These are phyloP conservation scores for Panthera tigris DNA, from an alignment of 2,113 vertebrate genomes.

Conservation along the genomic window DNA sequence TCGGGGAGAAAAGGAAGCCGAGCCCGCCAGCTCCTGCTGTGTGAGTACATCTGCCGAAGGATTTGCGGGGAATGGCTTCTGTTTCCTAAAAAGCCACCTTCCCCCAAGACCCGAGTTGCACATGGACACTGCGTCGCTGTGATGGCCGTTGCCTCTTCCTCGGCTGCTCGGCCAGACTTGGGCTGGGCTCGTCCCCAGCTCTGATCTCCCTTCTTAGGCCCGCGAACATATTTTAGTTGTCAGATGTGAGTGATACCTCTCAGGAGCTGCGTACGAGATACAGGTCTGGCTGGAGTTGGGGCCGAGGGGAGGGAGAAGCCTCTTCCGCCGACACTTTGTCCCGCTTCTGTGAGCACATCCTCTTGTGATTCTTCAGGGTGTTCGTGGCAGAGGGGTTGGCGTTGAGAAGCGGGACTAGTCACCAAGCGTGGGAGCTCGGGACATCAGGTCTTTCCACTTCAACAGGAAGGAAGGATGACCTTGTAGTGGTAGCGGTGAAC, in stretches of 20 bases:
- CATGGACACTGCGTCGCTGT: not conserved
- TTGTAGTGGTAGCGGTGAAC: not conserved
- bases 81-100: not conserved
- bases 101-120: not conserved
- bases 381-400: not conserved
- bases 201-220: not conserved
- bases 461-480: no score
- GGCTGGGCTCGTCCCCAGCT: not conserved
- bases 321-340: rapidly evolving
- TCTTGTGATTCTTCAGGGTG: no score
- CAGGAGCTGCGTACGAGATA: not conserved
- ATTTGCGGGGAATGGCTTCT: no score
- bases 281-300: not conserved
- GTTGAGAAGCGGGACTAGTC: not conserved
- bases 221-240: not conserved
- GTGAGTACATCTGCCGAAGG: rapidly evolving
- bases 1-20: rapidly evolving
- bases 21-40: not conserved
- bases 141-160: rapidly evolving
- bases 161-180: no score
- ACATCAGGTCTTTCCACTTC: not conserved
- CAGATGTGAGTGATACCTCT: no score
- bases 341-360: not conserved
- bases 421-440: not conserved
- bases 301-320: rapidly evolving